A percentile compares a stretch with the other conserved stretches of the same genome.
Conservation (phyloP, 2,797 vertebrate genomes). For the Sandelia bainsii region DNA sequence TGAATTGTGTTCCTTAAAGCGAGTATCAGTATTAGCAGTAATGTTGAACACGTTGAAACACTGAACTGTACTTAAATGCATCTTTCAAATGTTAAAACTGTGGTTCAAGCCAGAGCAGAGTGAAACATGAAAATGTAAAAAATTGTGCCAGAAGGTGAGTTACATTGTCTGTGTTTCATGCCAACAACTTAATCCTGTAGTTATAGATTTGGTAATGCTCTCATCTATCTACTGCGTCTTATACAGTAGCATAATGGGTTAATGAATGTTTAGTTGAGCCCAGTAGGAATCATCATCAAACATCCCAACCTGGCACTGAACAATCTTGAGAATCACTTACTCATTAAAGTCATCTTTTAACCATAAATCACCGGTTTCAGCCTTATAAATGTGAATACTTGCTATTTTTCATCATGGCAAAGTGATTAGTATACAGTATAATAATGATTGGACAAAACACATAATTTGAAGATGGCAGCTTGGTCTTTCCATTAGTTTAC, state of each 20-base stretch:
- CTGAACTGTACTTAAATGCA: background rate
- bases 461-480: too few species aligned
- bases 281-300: background rate
- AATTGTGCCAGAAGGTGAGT: too few species aligned
- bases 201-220: background rate
- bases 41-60: background rate
- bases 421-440: background rate
- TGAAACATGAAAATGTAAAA: too few species aligned
- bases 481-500: background rate
- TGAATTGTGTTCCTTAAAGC: background rate
- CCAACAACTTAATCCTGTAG: background rate
- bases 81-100: background rate
- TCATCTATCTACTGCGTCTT: background rate
- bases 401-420: background rate
- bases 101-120: too few species aligned
- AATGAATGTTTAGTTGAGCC: background rate
- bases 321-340: background rate
- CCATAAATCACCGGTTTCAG: background rate
- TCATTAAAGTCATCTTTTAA: background rate
- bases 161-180: background rate
- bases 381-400: background rate
- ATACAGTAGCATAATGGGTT: background rate
- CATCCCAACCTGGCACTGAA: background rate
- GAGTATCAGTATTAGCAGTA: too few species aligned
- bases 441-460: background rate